Evolutionary conservation across 2,888 invertebrate genomes (phyloP), one percentile per base, ranked within the genome.

Genomic region (Chrysolina americana): DNA sequence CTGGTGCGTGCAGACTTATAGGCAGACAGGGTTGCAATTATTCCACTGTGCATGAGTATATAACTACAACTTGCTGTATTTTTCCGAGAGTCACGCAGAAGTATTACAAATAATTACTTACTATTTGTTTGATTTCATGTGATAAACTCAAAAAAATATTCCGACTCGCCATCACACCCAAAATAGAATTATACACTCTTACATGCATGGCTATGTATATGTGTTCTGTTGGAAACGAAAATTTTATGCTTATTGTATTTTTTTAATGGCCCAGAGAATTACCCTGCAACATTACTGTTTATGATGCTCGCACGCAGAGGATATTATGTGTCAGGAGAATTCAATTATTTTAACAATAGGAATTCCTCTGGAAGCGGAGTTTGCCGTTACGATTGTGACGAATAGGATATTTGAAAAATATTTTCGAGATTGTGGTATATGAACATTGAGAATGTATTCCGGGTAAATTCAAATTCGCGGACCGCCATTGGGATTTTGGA

Each of bases 11-110:
- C 83, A 87, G 87, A 87, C 87, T 83, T 80, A 78, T 74, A 77
- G 87, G 86, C 87, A 86, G 87, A 86, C 86, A 83, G 80, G 77
- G 78, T 82, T 80, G 86, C 86, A 87, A 86, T 87, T 87, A 87
- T 85, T 84, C 81, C 82, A 83, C 78, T 83, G 83, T 85, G 84
- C 86, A 86, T 82, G 85, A 81, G 83, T 81, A 81, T 81, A 80
- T 81, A 83, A 82, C 83, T 80, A 82, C 82, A 81, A 81, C 81
- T 82, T 82, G 83, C 79, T 81, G 82, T 83, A 84, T 84, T 86
- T 84, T 84, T 83, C 82, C 79, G 68, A 76, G 74, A 85, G 87
- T 87, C 87, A 87, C 87, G 87, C 82, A 83, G 85, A 84, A 81
- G 80, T 85, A 85, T 85, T 85, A 86, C 81, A 83, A 81, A 84